A percentile compares a stretch with the other conserved stretches of the same genome.
These are phyloP conservation scores for Pharmacophagus antenor DNA, from an alignment of 2,888 invertebrate genomes.

Conservation along the genomic window DNA sequence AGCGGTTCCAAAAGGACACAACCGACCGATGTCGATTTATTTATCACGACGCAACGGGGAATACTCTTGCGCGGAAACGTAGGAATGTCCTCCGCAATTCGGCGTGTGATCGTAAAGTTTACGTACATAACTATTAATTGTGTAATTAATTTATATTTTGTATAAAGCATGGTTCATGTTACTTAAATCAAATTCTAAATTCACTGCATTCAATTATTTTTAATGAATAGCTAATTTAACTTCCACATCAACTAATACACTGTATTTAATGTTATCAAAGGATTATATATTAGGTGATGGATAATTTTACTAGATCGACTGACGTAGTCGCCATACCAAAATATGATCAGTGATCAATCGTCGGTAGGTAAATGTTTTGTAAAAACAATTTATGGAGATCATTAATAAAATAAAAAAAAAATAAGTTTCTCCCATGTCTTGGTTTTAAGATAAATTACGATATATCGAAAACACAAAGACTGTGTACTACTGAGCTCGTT, in stretches of 20 bases:
- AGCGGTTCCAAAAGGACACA: conserved; percentile 34
- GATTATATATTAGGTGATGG: too few species aligned
- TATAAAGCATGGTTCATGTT: too few species aligned
- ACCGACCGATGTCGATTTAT: conserved; percentile 22
- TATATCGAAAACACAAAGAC: conserved; percentile 10
- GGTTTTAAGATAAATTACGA: conserved; percentile 6
- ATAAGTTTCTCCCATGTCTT: conserved; percentile 11
- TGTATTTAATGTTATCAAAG: too few species aligned
- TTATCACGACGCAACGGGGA: conserved; percentile 19
- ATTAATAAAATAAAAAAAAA: too few species aligned
- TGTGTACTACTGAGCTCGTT: conserved; percentile 15
- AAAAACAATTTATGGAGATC: too few species aligned
- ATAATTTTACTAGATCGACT: too few species aligned
- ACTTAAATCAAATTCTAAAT: too few species aligned
- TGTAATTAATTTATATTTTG: neutral
- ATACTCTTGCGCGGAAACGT: conserved; percentile 16
- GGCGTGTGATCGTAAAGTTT: conserved; percentile 21
- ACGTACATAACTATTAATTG: neutral
- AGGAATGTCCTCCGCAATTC: neutral
- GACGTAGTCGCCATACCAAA: too few species aligned
- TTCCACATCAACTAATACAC: neutral
- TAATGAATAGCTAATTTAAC: neutral
- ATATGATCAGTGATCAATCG: too few species aligned
- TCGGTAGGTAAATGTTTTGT: too few species aligned
- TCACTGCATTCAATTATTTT: too few species aligned